Evolutionary conservation across 2,797 vertebrate species (phyloP).

Genomic region (Rhabdophis nuchalis): DNA sequence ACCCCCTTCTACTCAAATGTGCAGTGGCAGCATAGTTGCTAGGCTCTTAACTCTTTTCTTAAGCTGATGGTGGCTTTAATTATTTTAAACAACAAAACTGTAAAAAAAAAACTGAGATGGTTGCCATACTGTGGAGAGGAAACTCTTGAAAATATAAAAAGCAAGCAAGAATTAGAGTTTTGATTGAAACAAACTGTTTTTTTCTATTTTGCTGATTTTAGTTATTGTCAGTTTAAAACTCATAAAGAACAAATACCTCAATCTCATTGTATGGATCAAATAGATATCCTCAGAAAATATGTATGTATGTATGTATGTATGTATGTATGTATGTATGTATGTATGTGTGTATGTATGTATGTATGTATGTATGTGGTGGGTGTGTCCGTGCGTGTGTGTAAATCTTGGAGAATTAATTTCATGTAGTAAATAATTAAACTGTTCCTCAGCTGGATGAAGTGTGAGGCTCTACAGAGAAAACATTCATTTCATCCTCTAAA

Average conservation of each 20-base stretch:
- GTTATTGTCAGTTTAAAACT: conserved; percentile 16
- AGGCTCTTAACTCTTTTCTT: conserved; percentile 7
- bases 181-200: background rate
- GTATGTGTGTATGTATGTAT: no score
- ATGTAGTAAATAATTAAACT: background rate
- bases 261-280: background rate
- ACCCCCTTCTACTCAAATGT: conserved; percentile 8
- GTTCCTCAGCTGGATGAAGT: background rate
- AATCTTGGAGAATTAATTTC: background rate
- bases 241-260: background rate
- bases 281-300: background rate
- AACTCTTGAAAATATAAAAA: background rate
- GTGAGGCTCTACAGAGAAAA: background rate
- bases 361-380: no score
- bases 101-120: conserved; percentile 11
- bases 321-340: no score
- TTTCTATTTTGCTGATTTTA: background rate
- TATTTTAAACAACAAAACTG: conserved; percentile 17
- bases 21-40: conserved; percentile 8
- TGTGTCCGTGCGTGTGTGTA: no score
- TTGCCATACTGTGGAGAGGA: background rate
- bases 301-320: background rate
- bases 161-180: background rate
- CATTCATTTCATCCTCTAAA: background rate
- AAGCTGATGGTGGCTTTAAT: background rate